phyloP scores from a whole-genome alignment of 2,113 vertebrate species.

The Grus americana region DNA sequence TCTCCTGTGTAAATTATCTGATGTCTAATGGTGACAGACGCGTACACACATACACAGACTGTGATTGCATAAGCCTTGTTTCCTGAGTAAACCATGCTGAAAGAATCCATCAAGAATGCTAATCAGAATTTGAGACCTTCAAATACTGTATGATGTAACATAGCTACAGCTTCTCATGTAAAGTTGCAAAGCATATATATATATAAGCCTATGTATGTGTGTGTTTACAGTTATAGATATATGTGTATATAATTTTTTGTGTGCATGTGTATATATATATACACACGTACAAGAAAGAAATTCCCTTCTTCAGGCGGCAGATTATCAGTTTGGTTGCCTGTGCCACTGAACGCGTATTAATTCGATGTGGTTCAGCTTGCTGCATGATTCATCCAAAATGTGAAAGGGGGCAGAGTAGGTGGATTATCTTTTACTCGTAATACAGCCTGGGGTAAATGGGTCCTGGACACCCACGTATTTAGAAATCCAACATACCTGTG shows the following conservation, averaged over 20 bases:
- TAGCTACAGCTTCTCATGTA: not conserved
- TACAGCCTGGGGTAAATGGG: not conserved
- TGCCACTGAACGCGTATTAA: not conserved
- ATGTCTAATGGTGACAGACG: conserved; percentile 67
- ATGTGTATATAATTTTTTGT: not conserved
- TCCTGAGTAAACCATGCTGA: conserved; percentile 58
- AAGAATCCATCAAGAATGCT: conserved; percentile 61
- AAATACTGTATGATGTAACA: not conserved
- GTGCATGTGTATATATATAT: not conserved
- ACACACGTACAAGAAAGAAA: not conserved
- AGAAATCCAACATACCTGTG: not conserved
- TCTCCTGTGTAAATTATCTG: conserved; percentile 63
- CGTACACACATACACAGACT: conserved; percentile 60
- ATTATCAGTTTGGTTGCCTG: not conserved
- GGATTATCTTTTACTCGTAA: not conserved
- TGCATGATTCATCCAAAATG: not conserved
- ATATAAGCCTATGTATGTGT: not conserved
- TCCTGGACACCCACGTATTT: not conserved
- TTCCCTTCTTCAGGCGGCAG: not conserved
- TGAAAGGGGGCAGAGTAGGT: not conserved
- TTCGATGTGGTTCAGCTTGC: not conserved
- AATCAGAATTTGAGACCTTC: conserved; percentile 38
- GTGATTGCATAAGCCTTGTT: conserved; percentile 64
- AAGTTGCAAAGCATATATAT: not conserved
- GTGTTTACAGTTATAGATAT: not conserved